Conservation (phyloP, 2,797 vertebrate species). For the Sebastes paucispinis region DNA sequence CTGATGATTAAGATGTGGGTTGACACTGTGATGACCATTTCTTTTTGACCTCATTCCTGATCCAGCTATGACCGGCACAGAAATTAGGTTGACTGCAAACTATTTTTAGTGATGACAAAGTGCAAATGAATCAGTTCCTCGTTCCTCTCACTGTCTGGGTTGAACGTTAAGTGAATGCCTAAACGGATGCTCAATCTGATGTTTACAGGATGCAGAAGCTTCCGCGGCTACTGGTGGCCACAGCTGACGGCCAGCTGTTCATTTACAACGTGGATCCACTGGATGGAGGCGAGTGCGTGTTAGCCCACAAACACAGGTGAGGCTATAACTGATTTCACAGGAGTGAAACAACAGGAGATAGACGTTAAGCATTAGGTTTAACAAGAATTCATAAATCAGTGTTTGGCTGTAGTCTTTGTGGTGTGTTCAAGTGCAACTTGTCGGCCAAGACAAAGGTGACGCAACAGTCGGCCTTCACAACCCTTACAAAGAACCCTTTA, state of each 20-base stretch:
- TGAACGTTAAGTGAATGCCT: too few relatives aligned
- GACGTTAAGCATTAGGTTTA: not conserved
- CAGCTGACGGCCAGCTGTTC: conserved; percentile 90
- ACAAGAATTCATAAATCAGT: not conserved
- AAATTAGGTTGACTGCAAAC: not conserved
- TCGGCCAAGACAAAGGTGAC: too few relatives aligned
- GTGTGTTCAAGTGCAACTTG: too few relatives aligned
- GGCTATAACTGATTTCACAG: not conserved
- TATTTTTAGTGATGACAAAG: not conserved
- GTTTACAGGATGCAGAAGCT: conserved; percentile 91
- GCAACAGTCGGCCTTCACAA: too few relatives aligned
- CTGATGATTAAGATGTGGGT: not conserved
- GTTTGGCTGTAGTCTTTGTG: not conserved
- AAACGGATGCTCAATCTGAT: not conserved
- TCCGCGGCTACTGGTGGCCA: conserved; percentile 89
- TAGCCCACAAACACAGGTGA: conserved; percentile 92
- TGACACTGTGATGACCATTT: too few relatives aligned
- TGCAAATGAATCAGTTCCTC: not conserved
- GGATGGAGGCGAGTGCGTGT: conserved; percentile 90
- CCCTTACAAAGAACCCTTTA: too few relatives aligned
- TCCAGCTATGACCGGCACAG: not conserved
- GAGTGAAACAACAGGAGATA: not conserved
- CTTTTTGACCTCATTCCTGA: too few relatives aligned
- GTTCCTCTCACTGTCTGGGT: not conserved
- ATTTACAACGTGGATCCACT: conserved; percentile 93